Conservation (phyloP, 2,113 vertebrate species). For the Vulpes ferrilata region DNA sequence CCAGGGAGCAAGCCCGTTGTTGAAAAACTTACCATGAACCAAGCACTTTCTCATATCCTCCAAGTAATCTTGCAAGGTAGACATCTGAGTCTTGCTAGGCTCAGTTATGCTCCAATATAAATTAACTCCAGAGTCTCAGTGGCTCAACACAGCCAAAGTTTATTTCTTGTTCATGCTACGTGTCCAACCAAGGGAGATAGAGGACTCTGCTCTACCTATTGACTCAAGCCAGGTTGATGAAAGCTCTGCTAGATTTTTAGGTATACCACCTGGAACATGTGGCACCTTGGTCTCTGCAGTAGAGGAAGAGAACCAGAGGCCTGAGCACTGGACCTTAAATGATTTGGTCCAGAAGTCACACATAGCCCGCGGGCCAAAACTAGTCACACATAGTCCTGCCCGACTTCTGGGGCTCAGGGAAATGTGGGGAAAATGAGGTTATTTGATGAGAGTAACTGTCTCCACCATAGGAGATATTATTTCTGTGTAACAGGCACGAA, state of each 20-base stretch:
- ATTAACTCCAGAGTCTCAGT: neutral
- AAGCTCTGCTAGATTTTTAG: too few relatives aligned
- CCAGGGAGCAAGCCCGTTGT: neutral
- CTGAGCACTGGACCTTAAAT: neutral
- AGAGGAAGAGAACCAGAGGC: neutral
- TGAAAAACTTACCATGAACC: neutral
- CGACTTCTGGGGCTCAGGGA: neutral
- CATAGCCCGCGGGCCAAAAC: neutral
- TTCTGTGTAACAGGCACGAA: neutral
- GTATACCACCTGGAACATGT: neutral
- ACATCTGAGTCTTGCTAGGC: neutral
- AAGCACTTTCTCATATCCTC: neutral
- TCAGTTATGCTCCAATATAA: neutral
- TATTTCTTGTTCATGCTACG: neutral
- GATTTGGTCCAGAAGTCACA: neutral
- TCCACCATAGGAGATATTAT: neutral
- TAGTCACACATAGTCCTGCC: neutral
- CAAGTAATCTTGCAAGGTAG: neutral
- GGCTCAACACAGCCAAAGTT: neutral
- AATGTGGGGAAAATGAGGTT: neutral
- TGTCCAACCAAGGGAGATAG: accelerated
- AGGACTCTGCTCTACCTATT: neutral
- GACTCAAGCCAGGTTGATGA: neutral
- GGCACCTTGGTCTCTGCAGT: neutral
- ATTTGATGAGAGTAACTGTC: neutral